phyloP scores from a whole-genome alignment of 2,797 vertebrate species.

The Eurystomus glaucurus region DNA sequence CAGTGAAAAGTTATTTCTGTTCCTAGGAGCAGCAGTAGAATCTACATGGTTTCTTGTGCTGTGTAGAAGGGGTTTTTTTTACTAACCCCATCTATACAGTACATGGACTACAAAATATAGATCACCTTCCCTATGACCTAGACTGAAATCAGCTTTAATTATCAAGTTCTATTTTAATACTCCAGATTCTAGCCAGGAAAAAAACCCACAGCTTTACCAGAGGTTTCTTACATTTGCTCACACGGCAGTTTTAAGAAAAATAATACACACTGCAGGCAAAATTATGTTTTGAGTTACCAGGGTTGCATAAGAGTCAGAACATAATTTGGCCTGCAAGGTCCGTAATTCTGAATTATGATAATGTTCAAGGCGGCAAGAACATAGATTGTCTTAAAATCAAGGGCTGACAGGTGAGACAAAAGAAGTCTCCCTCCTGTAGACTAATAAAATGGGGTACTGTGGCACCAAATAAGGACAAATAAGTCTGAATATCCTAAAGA shows the following conservation, averaged over 20 bases:
- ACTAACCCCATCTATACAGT: not conserved
- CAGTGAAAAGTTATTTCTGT: not conserved
- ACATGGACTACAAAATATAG: not conserved
- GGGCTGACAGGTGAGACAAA: not conserved
- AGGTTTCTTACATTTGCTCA: not conserved
- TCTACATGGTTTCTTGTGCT: fast-evolving
- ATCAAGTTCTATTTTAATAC: not conserved
- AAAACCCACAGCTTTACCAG: not conserved
- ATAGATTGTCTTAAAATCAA: not conserved
- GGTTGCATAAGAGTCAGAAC: not conserved
- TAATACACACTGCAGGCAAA: not conserved
- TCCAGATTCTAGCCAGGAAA: not conserved
- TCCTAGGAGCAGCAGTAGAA: not conserved
- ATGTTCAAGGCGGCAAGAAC: not conserved
- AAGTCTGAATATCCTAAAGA: not conserved
- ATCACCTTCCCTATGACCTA: not conserved
- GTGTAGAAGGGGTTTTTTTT: not conserved
- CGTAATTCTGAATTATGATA: not conserved
- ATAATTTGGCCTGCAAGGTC: not conserved
- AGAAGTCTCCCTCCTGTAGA: not conserved
- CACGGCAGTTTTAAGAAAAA: not conserved
- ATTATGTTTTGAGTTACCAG: not conserved
- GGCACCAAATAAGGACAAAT: not conserved
- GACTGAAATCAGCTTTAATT: not conserved
- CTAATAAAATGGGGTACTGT: not conserved